Conservation (phyloP, 2,113 vertebrate genomes). For the Spizaetus ornatus region DNA sequence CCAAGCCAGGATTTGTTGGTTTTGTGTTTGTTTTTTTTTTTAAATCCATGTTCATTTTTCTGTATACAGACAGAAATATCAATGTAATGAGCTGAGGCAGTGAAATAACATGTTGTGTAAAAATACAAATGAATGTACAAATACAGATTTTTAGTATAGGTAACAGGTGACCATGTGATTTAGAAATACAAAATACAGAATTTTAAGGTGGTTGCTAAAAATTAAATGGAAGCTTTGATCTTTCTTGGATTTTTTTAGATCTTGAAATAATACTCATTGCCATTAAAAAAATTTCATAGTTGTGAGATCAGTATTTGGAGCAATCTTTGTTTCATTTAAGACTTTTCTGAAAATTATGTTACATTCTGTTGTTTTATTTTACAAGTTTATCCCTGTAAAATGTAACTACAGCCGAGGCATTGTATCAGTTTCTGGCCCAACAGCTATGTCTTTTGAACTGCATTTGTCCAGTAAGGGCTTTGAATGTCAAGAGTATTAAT, state of each 20-base stretch:
- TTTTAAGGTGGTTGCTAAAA: neutral
- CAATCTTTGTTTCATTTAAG: neutral
- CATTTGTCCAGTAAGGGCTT: neutral
- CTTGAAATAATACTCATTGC: neutral
- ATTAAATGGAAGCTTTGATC: neutral
- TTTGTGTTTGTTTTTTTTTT: neutral
- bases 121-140: neutral
- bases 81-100: neutral
- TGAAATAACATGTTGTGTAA: neutral
- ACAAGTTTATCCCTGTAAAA: neutral
- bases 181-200: neutral
- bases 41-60: neutral
- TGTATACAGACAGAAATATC: neutral
- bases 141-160: neutral
- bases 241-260: neutral
- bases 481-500: neutral
- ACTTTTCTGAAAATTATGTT: neutral
- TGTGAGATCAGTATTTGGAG: neutral
- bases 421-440: neutral
- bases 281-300: neutral
- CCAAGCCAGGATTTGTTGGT: neutral
- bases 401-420: neutral
- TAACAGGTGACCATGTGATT: neutral
- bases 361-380: neutral
- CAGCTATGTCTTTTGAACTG: neutral